Base-by-base conservation (phyloP, 2,888 invertebrate species). In the Drosophila quinaria region DNA sequence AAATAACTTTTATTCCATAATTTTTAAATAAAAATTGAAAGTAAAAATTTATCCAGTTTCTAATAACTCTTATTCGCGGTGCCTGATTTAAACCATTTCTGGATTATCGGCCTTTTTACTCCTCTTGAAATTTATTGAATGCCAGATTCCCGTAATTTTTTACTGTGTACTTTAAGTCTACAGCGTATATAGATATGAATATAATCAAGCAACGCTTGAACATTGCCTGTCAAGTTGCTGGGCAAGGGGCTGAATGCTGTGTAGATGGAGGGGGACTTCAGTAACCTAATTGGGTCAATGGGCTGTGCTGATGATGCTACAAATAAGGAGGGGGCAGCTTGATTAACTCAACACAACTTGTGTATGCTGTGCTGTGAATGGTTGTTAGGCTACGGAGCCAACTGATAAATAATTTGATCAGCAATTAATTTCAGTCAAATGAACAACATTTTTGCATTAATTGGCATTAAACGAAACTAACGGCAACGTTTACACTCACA, bases 381-480 rank as follows among this genome's bases (percentile, higher is more conserved):
- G 64, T 37, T 65, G 29, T 22, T 33, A 6, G 9, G 50, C 37
- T 35, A 10, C 17, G 33, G 35, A 39, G 19, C 55, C 56, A 72
- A 70, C 71, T 62, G 71, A 80, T 58, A 80, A 72, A 80, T 75
- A 75, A 71, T 71, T 75, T 62, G 67, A 74, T 81, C 67, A 84
- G 67, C 73, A 83, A 82, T 87, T 82, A 80, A 81, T 78, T 87
- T 71, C 74, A 80, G 70, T 80, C 80, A 80, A 70, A 75, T 80
- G 80, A 87, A 72, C 88, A 68, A 69, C 42, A 70, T 75, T 75
- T 59, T 58, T 70, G 56, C 70, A 82, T 74, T 87, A 85, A 84
- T 87, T 85, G 87, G 71, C 68, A 80, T 70, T 64, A 73, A 74
- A 52, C 35, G 60, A 25, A 61, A 63, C 67, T 47, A 65, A 41